Evolutionary conservation across 1,140 invertebrate species (phyloP), one percentile per base, ranked within the genome.

Genomic region (Drosophila lacteicornis): DNA sequence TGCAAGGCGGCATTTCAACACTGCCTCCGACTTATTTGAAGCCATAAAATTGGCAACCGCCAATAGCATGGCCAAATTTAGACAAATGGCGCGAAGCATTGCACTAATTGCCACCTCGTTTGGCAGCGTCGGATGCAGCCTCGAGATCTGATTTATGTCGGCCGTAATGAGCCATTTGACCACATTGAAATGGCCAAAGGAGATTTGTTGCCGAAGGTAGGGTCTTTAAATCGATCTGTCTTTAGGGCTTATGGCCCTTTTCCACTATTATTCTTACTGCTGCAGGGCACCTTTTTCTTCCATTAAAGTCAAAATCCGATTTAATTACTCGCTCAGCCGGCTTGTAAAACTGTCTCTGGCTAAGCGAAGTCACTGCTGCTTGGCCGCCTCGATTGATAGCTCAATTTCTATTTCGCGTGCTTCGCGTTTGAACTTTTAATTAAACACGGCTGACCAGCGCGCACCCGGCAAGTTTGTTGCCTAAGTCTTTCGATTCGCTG

Each of bases 81-180:
- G 74, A 57, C 59, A 76, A 76, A 76, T 76, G 71, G 60, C 74
- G 71, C 74, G 46, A 76, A 66, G 49, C 50, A 76, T 76, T 57
- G 51, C 71, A 76, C 74, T 76, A 76, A 76, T 76, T 75, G 74
- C 60, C 60, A 75, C 74, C 74, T 66, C 71, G 59, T 76, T 75
- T 66, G 74, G 73, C 66, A 43, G 36, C 43, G 30, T 47, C 50
- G 45, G 46, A 50, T 66, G 61, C 46, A 51, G 62, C 38, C 66
- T 51, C 47, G 19, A 75, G 46, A 76, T 75, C 50, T 75, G 71
- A 66, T 76, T 75, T 75, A 75, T 75, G 70, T 55, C 51, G 42
- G 27, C 30, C 45, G 9, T 66, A 76, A 76, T 76, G 60, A 76
- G 74, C 51, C 40, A 36, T 50, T 42, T 19, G 47, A 60, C 70